phyloP scores from a whole-genome alignment of 1,140 invertebrate species.

The Metaphire vulgaris region DNA sequence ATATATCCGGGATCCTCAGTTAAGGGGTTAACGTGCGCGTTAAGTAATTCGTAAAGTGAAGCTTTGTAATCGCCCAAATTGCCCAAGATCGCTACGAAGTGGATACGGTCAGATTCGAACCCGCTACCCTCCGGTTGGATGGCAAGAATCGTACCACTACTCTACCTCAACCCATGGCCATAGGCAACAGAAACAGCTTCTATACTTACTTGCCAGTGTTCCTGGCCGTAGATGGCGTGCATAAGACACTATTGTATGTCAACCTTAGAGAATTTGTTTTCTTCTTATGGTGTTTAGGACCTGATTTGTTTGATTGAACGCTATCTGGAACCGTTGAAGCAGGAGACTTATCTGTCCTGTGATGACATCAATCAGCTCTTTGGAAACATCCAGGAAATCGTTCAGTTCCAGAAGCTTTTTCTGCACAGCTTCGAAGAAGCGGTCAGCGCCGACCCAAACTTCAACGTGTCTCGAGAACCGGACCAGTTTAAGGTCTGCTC shows the following conservation, averaged over 20 bases:
- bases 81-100: no score
- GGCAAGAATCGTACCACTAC: neutral
- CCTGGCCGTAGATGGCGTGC: neutral
- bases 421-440: conserved; percentile 90
- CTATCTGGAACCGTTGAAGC: conserved; percentile 91
- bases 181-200: neutral
- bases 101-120: no score
- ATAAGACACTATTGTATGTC: neutral
- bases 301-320: conserved; percentile 89
- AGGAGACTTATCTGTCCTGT: conserved; percentile 87
- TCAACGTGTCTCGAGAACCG: no score
- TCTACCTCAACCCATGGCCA: neutral
- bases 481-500: no score
- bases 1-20: no score
- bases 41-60: no score
- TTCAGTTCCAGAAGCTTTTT: conserved; percentile 91
- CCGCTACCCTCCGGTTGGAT: no score
- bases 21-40: no score
- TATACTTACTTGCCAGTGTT: neutral
- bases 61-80: neutral
- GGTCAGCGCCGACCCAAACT: conserved; percentile 80
- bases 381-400: conserved; percentile 95
- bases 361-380: conserved; percentile 91
- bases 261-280: neutral
- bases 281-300: conserved; percentile 64